Conservation (phyloP, 2,113 vertebrate species). For the Athene cunicularia region DNA sequence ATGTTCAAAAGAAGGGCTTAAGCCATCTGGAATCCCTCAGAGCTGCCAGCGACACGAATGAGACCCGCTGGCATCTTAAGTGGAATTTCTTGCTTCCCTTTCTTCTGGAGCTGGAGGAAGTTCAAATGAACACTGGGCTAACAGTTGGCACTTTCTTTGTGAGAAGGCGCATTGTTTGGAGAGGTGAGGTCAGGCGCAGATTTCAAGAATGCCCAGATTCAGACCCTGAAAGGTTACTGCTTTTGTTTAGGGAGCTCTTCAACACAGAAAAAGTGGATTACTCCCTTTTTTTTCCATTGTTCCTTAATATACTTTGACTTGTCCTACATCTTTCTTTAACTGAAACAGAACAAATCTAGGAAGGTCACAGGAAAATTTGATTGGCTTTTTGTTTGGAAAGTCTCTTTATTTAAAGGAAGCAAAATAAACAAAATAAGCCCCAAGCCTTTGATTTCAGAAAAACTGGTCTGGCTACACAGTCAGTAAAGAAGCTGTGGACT, state of each 20-base stretch:
- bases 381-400: conserved; percentile 49
- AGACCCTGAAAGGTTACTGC: background rate
- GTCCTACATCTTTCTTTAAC: conserved; percentile 54
- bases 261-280: background rate
- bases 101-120: conserved; percentile 66
- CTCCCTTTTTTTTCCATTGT: conserved; percentile 1
- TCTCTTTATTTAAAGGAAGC: background rate
- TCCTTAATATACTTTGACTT: conserved; percentile 32
- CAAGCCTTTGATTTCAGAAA: conserved; percentile 24
- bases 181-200: background rate
- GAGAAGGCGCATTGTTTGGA: conserved; percentile 38
- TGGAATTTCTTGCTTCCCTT: conserved; percentile 70
- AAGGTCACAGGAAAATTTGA: conserved; percentile 22
- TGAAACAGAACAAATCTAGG: conserved; percentile 58
- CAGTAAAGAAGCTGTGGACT: background rate
- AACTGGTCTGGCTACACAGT: background rate
- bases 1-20: conserved; percentile 73
- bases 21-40: conserved; percentile 77
- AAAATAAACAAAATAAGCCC: conserved; percentile 34
- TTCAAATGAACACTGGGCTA: conserved; percentile 60
- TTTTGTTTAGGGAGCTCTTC: background rate
- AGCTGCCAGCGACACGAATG: conserved; percentile 60
- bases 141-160: conserved; percentile 52
- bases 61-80: conserved; percentile 69
- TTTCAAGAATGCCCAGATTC: background rate